Conservation (phyloP, 53 echinoderm and acorn worm species). For the Echinarachnius parma region DNA sequence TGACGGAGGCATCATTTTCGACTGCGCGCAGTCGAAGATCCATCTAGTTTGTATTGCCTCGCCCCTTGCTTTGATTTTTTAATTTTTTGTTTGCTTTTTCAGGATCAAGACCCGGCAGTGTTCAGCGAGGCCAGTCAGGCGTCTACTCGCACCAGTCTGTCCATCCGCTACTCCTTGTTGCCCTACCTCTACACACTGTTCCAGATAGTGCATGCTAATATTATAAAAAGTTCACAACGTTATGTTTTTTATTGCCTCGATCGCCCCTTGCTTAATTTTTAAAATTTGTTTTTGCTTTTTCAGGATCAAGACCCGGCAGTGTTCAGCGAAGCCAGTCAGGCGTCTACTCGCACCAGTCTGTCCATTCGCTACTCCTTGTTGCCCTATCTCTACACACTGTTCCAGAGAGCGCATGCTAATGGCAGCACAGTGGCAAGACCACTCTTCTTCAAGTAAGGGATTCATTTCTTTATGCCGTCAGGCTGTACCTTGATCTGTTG, state of each 20-base stretch:
- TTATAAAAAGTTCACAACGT: no score
- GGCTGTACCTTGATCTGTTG: not conserved
- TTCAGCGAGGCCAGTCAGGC: constrained; percentile 74
- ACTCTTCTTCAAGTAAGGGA: constrained; percentile 97
- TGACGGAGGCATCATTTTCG: no score
- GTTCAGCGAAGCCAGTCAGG: constrained; percentile 73
- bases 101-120: constrained; percentile 87
- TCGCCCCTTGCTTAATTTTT: no score
- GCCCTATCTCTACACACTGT: constrained; percentile 83
- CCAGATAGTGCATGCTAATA: constrained; percentile 61
- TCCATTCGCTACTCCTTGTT: constrained; percentile 68
- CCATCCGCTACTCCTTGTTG: constrained; percentile 67
- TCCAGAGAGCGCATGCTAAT: constrained; percentile 66
- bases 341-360: constrained; percentile 58
- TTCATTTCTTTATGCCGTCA: no score
- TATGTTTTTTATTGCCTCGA: no score
- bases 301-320: constrained; percentile 89
- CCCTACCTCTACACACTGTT: constrained; percentile 88
- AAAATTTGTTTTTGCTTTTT: not conserved
- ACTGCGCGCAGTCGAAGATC: no score
- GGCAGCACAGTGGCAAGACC: constrained; percentile 87
- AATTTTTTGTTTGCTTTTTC: not conserved
- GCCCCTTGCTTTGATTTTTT: no score
- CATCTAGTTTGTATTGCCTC: no score
- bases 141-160: constrained; percentile 58